These are phyloP conservation scores for Blastomussa wellsi DNA, from an alignment of 92 coral and sea anemone species.

Conservation along the genomic window DNA sequence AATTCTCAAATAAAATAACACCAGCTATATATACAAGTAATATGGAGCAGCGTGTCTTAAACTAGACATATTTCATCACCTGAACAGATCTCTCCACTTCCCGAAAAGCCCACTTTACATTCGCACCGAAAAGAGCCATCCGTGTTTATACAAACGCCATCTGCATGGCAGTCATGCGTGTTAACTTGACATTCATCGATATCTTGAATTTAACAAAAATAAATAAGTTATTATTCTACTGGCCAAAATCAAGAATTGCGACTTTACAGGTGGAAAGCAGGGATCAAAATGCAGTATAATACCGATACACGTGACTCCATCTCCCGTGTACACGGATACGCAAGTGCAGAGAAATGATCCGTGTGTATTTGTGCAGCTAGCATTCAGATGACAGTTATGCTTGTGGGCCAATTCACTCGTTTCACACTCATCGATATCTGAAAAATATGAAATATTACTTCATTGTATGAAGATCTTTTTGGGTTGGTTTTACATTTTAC, in stretches of 20 bases:
- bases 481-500: neutral
- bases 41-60: no score
- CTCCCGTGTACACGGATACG: constrained; percentile 83
- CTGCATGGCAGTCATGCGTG: constrained; percentile 70
- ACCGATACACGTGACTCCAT: constrained; percentile 74
- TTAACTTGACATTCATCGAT: constrained; percentile 68
- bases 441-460: neutral
- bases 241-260: neutral
- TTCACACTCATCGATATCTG: constrained; percentile 78
- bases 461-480: neutral
- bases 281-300: neutral
- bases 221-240: neutral
- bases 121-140: constrained; percentile 83
- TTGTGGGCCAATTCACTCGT: constrained; percentile 43
- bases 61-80: constrained; percentile 38
- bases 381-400: constrained; percentile 85
- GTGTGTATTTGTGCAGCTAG: constrained; percentile 76
- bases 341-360: constrained; percentile 77
- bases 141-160: constrained; percentile 75
- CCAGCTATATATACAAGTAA: no score
- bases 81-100: constrained; percentile 68
- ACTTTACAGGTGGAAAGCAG: neutral
- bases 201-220: constrained; percentile 43
- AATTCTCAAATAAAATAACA: neutral
- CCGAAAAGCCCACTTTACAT: constrained; percentile 75